A percentile compares a stretch with the other conserved stretches of the same genome.
phyloP scores from a whole-genome alignment of 2,113 vertebrate genomes.

The Plecotus auritus region DNA sequence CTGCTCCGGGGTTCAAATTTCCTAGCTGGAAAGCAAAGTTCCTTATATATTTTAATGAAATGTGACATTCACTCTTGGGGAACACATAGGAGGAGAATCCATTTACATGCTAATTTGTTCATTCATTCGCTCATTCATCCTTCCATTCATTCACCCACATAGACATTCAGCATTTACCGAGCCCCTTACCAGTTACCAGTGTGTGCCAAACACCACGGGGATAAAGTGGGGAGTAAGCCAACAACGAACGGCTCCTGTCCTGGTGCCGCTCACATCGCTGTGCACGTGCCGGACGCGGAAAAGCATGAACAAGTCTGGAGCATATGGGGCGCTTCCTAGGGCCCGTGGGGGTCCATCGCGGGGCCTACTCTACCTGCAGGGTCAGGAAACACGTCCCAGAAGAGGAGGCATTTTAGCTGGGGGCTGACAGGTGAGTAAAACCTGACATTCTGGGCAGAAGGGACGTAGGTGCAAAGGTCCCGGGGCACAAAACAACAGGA shows the following conservation, averaged over 20 bases:
- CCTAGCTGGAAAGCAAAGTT: background rate
- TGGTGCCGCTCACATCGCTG: background rate
- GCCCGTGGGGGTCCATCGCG: background rate
- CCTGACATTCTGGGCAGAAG: background rate
- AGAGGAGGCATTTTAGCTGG: background rate
- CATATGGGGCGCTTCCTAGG: background rate
- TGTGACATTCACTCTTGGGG: background rate
- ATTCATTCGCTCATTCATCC: background rate
- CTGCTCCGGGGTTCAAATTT: background rate
- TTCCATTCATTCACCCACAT: rapidly evolving
- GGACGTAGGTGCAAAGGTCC: background rate
- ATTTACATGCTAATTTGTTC: background rate
- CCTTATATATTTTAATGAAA: background rate
- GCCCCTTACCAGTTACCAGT: background rate
- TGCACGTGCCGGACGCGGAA: background rate
- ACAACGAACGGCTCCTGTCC: background rate
- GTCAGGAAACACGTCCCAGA: background rate
- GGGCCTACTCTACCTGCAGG: background rate
- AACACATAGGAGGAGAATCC: background rate
- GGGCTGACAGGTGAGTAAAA: background rate
- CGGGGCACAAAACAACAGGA: background rate
- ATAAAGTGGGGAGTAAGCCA: background rate
- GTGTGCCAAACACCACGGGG: background rate
- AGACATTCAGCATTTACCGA: background rate
- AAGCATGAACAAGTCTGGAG: background rate